Evolutionary conservation across 2,797 vertebrate species (phyloP).

Genomic region (Epinephelus malabaricus): DNA sequence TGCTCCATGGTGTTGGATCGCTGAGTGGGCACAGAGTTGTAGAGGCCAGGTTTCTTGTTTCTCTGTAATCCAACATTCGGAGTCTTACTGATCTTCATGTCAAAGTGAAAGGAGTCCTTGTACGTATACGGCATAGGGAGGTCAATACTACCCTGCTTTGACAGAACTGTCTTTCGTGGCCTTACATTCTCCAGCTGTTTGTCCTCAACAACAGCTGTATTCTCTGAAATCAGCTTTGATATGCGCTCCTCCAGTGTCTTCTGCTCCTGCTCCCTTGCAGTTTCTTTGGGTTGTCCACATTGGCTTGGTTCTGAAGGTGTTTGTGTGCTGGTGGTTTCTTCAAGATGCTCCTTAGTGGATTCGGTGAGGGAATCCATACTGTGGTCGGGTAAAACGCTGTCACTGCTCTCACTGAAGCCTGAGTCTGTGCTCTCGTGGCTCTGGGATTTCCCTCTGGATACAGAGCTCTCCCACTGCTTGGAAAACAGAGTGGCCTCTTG

Average conservation of each 20-base stretch:
- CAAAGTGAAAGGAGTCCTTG: constrained; percentile 98
- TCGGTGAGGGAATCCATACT: constrained; percentile 85
- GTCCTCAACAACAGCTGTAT: constrained; percentile 94
- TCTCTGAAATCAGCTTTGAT: constrained; percentile 94
- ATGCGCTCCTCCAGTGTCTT: constrained; percentile 93
- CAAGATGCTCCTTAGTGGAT: constrained; percentile 69
- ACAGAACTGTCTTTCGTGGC: constrained; percentile 94
- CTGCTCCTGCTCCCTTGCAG: constrained; percentile 85
- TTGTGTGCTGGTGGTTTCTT: constrained; percentile 46
- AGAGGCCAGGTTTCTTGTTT: constrained; percentile 84
- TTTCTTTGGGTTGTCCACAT: constrained; percentile 40
- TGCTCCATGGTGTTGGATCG: constrained; percentile 85
- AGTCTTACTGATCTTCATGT: constrained; percentile 89
- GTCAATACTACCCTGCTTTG: constrained; percentile 98
- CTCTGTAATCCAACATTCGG: constrained; percentile 77
- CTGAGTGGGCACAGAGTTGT: constrained; percentile 92
- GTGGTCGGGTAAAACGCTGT: constrained; percentile 85
- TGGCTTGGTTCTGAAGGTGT: constrained; percentile 47
- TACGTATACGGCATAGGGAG: constrained; percentile 97
- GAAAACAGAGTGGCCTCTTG: constrained; percentile 89
- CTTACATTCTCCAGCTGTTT: constrained; percentile 93
- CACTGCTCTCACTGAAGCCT: constrained; percentile 93
- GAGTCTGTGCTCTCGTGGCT: constrained; percentile 95
- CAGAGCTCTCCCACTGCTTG: constrained; percentile 86
- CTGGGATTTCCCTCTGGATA: constrained; percentile 81